Base-by-base conservation (phyloP, 2,888 invertebrate species). In the Lathronympha strigana region DNA sequence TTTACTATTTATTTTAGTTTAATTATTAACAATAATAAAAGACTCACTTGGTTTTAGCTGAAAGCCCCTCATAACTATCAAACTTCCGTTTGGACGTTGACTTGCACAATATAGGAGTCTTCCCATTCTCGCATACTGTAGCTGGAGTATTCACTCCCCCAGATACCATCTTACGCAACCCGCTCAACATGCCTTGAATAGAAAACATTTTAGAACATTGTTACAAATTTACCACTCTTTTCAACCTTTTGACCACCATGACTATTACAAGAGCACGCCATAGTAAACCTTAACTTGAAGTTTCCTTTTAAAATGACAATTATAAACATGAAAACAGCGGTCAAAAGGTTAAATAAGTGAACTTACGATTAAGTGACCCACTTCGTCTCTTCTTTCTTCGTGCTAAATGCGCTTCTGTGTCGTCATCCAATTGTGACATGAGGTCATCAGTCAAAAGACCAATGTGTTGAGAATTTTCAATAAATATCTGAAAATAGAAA, bases 361-460 rank as follows among this genome's bases (percentile, higher is more conserved):
- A 82, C 93, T 93, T 93, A 96, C 97, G 94, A 87, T 97, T 97
- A 72, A 97, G 92, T 73, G 97, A 97, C 74, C 97, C 97, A 93
- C 97, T 97, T 75, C 96, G 93, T 78, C 97, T 93, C 85, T 97
- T 96, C 84, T 96, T 97, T 80, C 95, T 94, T 78, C 94, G 93
- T 66, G 92, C 91, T 68, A 90, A 82, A 75, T 89, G 86, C 3
- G 86, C 79, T 77, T 88, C 92, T 43, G 90, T 87, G 75, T 90
- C 90, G 68, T 92, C 92, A 45, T 92, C 90, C 9, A 93, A 81
- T 70, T 93, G 90, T 8, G 80, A 79, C 86, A 92, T 88, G 51
- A 92, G 86, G 70, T 91, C 90, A 61, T 95, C 94, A 0, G 96
- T 95, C 67, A 97, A 86, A 64, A 94, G 89, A 38, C 97, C 97